Conservation (phyloP, 2,113 vertebrate species). For the Dasyornis broadbenti region DNA sequence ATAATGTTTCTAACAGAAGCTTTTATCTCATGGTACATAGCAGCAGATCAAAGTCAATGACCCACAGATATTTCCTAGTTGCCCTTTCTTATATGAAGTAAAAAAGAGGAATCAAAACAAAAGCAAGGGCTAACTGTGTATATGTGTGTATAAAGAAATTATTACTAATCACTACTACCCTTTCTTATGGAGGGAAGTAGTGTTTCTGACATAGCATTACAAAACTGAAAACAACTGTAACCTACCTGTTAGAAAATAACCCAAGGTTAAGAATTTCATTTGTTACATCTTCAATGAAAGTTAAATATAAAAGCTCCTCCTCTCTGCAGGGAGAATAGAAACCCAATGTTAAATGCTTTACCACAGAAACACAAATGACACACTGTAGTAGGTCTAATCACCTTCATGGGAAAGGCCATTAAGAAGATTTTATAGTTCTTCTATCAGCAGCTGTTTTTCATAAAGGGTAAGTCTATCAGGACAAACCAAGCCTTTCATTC, state of each 20-base stretch:
- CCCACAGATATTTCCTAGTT: background rate
- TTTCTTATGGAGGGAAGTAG: background rate
- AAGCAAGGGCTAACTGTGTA: background rate
- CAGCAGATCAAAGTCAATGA: background rate
- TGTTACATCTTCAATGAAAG: slow-evolving; percentile 89
- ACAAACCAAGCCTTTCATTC: background rate
- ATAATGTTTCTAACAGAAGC: background rate
- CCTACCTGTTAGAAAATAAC: slow-evolving; percentile 88
- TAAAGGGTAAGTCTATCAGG: background rate
- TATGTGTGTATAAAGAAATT: background rate
- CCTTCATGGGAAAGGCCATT: background rate
- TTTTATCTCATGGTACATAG: background rate
- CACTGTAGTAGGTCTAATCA: background rate
- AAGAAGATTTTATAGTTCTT: background rate
- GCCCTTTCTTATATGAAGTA: background rate
- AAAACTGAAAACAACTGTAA: background rate
- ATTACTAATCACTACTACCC: background rate
- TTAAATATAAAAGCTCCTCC: slow-evolving; percentile 87
- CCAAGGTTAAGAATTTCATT: slow-evolving; percentile 87
- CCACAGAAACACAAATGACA: background rate
- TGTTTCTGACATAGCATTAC: background rate
- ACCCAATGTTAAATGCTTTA: background rate
- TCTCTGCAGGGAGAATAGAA: slow-evolving; percentile 75
- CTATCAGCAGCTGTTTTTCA: background rate
- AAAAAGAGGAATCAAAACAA: background rate